Percentiles rank a stretch among this genome's conserved stretches.
phyloP scores from a whole-genome alignment of 1,140 invertebrate genomes.

The Archivesica marissinica region DNA sequence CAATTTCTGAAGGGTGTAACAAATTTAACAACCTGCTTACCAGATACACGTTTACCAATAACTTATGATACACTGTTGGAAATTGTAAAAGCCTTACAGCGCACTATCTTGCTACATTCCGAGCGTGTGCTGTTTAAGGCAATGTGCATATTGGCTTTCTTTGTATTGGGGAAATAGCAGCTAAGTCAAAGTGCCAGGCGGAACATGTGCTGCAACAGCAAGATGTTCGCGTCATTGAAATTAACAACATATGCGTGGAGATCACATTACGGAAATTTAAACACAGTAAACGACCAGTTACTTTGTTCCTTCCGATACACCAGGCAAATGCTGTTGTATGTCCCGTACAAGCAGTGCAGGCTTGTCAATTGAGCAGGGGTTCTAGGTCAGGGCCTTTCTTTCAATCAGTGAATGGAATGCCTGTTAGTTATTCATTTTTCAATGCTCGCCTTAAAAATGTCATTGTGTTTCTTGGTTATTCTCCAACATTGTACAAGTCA shows the following conservation, averaged over 20 bases:
- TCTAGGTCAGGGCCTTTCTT: no score
- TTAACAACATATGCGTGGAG: neutral
- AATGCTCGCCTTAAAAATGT: neutral
- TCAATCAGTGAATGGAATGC: neutral
- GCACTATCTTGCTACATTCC: neutral
- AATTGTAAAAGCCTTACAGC: neutral
- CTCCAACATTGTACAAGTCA: neutral
- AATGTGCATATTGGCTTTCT: neutral
- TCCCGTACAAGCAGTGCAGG: no score
- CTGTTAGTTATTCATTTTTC: neutral
- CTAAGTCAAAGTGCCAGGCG: no score
- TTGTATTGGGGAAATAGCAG: neutral
- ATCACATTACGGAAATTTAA: neutral
- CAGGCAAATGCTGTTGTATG: no score
- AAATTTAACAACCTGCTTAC: neutral
- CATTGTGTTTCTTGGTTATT: neutral
- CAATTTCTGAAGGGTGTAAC: neutral
- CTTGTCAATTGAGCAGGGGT: neutral
- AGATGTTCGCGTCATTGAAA: neutral
- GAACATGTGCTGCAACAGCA: neutral
- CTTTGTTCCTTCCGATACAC: no score
- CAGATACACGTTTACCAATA: neutral
- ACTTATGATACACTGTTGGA: neutral
- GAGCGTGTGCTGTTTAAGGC: neutral
- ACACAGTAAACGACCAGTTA: neutral